Evolutionary conservation across 2,797 vertebrate genomes (phyloP).

Genomic region (Pseudopleuronectes americanus): DNA sequence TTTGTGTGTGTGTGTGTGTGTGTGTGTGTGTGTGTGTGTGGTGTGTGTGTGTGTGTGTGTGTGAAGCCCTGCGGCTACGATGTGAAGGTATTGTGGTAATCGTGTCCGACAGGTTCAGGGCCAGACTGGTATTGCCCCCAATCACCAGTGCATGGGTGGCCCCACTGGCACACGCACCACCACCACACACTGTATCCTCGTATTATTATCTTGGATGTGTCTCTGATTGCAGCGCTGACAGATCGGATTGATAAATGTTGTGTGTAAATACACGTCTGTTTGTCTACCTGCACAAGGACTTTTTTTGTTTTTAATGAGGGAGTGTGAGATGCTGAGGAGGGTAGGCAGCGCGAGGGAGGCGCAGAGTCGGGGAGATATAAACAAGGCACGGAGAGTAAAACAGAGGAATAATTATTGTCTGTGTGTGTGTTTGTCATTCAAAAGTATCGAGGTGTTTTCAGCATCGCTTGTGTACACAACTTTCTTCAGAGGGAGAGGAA

Average conservation of each 20-base stretch:
- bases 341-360: constrained; percentile 2
- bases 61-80: constrained; percentile 42
- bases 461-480: constrained; percentile 39
- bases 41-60: constrained; percentile 34
- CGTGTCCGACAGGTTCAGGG: constrained; percentile 46
- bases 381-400: constrained; percentile 34
- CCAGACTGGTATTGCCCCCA: constrained; percentile 24
- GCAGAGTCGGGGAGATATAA: constrained; percentile 36
- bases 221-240: not conserved
- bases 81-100: constrained; percentile 51
- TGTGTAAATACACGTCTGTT: not conserved
- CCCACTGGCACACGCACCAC: constrained; percentile 17
- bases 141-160: constrained; percentile 10
- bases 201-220: constrained; percentile 14
- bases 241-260: constrained; percentile 28
- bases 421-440: constrained; percentile 48
- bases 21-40: constrained; percentile 25
- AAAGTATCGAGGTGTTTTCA: constrained; percentile 53
- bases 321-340: constrained; percentile 33
- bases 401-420: constrained; percentile 52
- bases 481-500: constrained; percentile 36
- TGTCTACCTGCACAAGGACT: not conserved
- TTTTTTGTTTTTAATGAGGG: constrained; percentile 57
- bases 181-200: not conserved
- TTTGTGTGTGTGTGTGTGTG: constrained; percentile 34